Evolutionary conservation across 2,797 vertebrate species (phyloP), one percentile per base, ranked within the genome.

Genomic region (Mus minutoides): DNA sequence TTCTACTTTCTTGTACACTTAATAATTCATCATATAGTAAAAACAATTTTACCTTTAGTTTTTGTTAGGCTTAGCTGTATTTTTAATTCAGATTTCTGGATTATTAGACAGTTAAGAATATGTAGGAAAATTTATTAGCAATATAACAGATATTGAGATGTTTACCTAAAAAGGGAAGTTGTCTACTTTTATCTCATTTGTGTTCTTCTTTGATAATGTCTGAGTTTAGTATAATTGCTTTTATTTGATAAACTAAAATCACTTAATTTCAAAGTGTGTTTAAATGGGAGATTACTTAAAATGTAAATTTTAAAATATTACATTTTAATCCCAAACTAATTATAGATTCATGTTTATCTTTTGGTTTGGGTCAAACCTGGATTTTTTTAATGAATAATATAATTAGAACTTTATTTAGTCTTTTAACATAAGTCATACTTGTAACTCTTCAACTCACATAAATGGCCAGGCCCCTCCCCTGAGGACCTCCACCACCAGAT

Each of bases 31-130:
- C 73, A 86, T 92, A 80, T 16, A 64, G 12, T 88, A 77, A 89
- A 93, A 88, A 77, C 85, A 83, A 29, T 83, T 97, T 93, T 85
- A 85, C 46, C 12, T 92, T 92, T 93, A 91, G 82, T 77, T 95
- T 91, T 94, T 13, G 31, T 93, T 86, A 89, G 90, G 31, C 29
- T 34, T 75, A 92, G 79, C 29, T 82, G 8, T 90, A 19, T 75
- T 80, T 76, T 92, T 71, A 91, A 91, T 90, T 96, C 71, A 92
- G 43, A 73, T 87, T 90, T 91, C 80, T 96, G n/a, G 34, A 29
- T 90, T 22, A 40, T 83, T 93, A 93, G 37, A 90, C 78, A 84
- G 60, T 76, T 78, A 62, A 76, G 75, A 11, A 85, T 89, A 75
- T 19, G n/a, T 54, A 87, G 31, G 43, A 67, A 78, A 90, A 75